These are phyloP conservation scores for Prunella fulvescens DNA, from an alignment of 2,113 vertebrate species.

Conservation along the genomic window DNA sequence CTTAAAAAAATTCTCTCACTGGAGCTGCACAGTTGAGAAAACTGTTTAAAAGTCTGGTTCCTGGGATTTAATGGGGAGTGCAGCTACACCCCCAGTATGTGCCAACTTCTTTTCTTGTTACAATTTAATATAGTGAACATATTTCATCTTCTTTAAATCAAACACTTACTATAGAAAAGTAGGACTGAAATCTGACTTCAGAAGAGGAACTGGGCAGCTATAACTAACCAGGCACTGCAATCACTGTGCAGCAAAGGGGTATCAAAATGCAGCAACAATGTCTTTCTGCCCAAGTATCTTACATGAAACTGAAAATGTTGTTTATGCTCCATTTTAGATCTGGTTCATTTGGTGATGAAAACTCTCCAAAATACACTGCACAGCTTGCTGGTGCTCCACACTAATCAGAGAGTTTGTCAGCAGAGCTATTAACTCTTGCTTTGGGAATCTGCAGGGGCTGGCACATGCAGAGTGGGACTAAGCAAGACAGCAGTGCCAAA, in stretches of 20 bases:
- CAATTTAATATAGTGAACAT: neutral
- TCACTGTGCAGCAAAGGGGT: neutral
- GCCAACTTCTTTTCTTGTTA: neutral
- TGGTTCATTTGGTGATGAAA: neutral
- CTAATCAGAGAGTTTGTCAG: neutral
- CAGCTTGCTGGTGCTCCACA: neutral
- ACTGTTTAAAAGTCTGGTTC: neutral
- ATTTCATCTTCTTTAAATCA: neutral
- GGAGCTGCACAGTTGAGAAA: neutral
- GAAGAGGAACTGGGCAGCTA: neutral
- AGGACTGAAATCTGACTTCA: neutral
- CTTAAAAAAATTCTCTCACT: neutral
- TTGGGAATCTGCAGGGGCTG: neutral
- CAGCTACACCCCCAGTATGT: neutral
- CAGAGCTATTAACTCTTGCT: neutral
- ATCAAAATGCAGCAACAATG: neutral
- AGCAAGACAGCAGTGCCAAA: neutral
- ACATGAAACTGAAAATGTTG: neutral
- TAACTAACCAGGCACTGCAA: neutral
- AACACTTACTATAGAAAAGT: neutral
- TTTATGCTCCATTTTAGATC: neutral
- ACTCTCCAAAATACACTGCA: neutral
- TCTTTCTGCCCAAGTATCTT: neutral
- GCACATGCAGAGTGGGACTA: neutral
- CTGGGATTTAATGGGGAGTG: neutral